A percentile compares a stretch with the other conserved stretches of the same genome.
Conservation (phyloP, 2,113 vertebrate species). For the Corvus moneduloides region DNA sequence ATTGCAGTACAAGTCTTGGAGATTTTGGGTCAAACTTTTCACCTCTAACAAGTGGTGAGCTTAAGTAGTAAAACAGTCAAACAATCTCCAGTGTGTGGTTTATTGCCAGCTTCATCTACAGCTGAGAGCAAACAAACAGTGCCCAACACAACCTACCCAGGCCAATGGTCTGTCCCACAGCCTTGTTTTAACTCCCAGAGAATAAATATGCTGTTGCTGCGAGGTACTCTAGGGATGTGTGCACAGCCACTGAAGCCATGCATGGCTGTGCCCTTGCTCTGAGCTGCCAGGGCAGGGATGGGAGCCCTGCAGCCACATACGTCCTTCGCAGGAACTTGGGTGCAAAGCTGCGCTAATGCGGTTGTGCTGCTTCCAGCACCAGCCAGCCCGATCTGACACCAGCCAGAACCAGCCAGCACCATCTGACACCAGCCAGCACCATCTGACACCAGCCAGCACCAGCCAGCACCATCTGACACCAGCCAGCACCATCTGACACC, state of each 20-base stretch:
- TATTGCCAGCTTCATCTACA: neutral
- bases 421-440: too few species aligned
- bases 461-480: too few species aligned
- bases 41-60: neutral
- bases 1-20: neutral
- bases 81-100: neutral
- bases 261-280: neutral
- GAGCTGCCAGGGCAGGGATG: neutral
- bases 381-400: neutral
- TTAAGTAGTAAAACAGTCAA: neutral
- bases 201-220: neutral
- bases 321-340: neutral
- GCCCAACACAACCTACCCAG: neutral
- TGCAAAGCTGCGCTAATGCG: neutral
- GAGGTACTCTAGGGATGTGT: neutral
- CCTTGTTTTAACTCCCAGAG: neutral
- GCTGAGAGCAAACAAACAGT: neutral
- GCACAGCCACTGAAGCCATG: neutral
- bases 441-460: too few species aligned
- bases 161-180: neutral
- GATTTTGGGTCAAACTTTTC: neutral
- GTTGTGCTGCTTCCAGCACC: neutral
- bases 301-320: neutral
- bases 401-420: neutral
- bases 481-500: too few species aligned